These are phyloP conservation scores for Larimichthys polyactis DNA, from an alignment of 2,113 vertebrate genomes.

Conservation along the genomic window DNA sequence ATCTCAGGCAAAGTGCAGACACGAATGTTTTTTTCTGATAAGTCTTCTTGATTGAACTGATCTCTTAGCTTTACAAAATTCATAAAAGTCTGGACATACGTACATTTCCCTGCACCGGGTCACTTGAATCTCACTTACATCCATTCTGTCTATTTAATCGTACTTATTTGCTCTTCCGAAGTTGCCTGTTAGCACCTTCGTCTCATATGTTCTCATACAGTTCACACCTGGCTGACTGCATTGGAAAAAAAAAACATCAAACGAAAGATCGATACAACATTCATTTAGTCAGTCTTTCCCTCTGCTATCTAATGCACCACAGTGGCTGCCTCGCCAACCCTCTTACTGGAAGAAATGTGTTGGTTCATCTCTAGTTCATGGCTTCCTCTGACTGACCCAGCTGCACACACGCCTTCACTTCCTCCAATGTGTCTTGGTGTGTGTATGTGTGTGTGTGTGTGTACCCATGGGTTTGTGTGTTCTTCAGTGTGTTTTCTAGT, in stretches of 20 bases:
- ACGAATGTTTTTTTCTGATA: neutral
- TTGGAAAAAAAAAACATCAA: constrained; percentile 17
- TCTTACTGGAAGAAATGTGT: constrained; percentile 24
- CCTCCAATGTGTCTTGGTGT: neutral
- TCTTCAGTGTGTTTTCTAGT: constrained; percentile 31
- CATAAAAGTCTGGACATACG: neutral
- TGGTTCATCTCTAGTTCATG: constrained; percentile 44
- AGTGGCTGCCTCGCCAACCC: constrained; percentile 15
- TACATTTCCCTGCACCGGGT: neutral
- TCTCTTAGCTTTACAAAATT: neutral
- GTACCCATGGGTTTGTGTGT: neutral
- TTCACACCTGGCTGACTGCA: constrained; percentile 35
- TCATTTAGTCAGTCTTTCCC: constrained; percentile 19
- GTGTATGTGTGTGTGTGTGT: constrained; percentile 21
- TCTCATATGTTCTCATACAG: constrained; percentile 26
- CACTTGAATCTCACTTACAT: neutral
- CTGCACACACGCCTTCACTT: constrained; percentile 9
- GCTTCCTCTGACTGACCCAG: constrained; percentile 21
- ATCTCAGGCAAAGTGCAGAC: too few species aligned
- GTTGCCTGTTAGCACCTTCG: constrained; percentile 4
- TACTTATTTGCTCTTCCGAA: constrained; percentile 2
- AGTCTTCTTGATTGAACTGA: neutral
- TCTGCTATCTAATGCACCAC: constrained; percentile 29
- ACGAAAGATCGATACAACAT: constrained; percentile 38
- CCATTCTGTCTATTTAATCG: neutral